A percentile compares a stretch with the other conserved stretches of the same genome.
These are phyloP conservation scores for Drosophila neonasuta DNA, from an alignment of 2,888 invertebrate genomes.

Conservation along the genomic window DNA sequence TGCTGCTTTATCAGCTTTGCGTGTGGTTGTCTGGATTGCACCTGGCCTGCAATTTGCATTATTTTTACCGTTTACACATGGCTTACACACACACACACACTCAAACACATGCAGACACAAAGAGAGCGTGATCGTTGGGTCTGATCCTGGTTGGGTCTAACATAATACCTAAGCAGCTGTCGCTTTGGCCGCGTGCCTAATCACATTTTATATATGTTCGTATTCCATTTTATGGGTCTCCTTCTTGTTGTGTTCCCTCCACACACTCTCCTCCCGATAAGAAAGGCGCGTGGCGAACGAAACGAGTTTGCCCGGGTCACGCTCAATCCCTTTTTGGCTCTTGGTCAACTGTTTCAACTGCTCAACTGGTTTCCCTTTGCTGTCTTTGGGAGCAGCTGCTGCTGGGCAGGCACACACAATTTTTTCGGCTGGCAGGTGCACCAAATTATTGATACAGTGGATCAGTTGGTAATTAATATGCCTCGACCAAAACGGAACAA, in stretches of 20 bases:
- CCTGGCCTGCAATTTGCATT: slow-evolving; percentile 79
- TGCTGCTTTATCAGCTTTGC: slow-evolving; percentile 63
- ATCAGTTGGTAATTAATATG: slow-evolving; percentile 66
- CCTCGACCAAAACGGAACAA: slow-evolving; percentile 10
- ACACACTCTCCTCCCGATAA: slow-evolving; percentile 27
- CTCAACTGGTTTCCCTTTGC: slow-evolving; percentile 25
- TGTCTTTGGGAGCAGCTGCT: slow-evolving; percentile 45
- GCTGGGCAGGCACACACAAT: slow-evolving; percentile 49
- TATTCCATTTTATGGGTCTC: slow-evolving; percentile 19
- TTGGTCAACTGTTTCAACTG: slow-evolving; percentile 4
- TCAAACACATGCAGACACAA: neutral
- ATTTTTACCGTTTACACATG: slow-evolving; percentile 66
- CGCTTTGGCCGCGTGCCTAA: slow-evolving; percentile 64
- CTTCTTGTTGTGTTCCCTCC: slow-evolving; percentile 4
- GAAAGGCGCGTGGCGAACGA: slow-evolving; percentile 53
- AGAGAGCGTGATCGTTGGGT: slow-evolving; percentile 8
- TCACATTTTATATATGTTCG: slow-evolving; percentile 32
- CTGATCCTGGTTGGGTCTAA: slow-evolving; percentile 43
- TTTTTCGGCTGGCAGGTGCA: slow-evolving; percentile 67
- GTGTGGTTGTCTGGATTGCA: slow-evolving; percentile 70
- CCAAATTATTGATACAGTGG: slow-evolving; percentile 55
- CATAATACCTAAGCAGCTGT: slow-evolving; percentile 55
- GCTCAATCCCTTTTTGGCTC: slow-evolving; percentile 11
- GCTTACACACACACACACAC: slow-evolving; percentile 28
- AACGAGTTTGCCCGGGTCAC: slow-evolving; percentile 42